Evolutionary conservation across 2,113 vertebrate genomes (phyloP), one percentile per base, ranked within the genome.

Genomic region (Candoia aspera): DNA sequence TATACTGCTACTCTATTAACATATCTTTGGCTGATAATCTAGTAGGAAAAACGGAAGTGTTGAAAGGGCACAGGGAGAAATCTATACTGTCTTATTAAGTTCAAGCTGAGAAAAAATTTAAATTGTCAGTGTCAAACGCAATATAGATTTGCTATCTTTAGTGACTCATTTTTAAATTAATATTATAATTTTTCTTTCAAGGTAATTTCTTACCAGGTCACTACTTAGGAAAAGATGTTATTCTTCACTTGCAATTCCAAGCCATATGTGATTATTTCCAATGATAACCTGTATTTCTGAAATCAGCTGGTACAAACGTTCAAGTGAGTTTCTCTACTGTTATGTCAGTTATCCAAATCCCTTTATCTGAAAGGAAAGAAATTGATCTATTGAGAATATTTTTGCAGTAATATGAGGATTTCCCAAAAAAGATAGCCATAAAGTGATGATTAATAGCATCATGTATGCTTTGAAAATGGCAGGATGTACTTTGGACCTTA

Each of bases 1-100:
- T 84, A 54, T 62, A 84, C 58, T 91, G 53, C 84, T 91, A 57
- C 29, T 29, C 49, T 58, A 86, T 86, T 58, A 86, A 90, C 57
- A 19, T 79, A 29, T 59, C 73, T 60, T 60, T 49, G 29, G 21
- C 46, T 87, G 62, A 17, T 54, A 87, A 85, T 60, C 54, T 83
- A 59, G 29, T 53, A 55, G 84, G 42, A 79, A 92, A 62, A 2
- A 86, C 87, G 15, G 87, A 93, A 60, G 79, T 64, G 84, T 4
- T 92, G 85, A 73, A 21, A 37, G 53, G 21, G 1, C 2, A 19
- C 10, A 90, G 84, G 11, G 11, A n/a, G 73, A 79, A 59, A 83
- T 15, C 13, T 23, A 26, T 0, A 29, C 1, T 42, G 89, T 57
- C 60, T 26, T 86, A 62, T 62, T 90, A 83, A 79, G 86, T 86